A percentile compares a stretch with the other conserved stretches of the same genome.
Evolutionary conservation across 2,888 invertebrate genomes (phyloP).

Genomic region (Amorpha juglandis): DNA sequence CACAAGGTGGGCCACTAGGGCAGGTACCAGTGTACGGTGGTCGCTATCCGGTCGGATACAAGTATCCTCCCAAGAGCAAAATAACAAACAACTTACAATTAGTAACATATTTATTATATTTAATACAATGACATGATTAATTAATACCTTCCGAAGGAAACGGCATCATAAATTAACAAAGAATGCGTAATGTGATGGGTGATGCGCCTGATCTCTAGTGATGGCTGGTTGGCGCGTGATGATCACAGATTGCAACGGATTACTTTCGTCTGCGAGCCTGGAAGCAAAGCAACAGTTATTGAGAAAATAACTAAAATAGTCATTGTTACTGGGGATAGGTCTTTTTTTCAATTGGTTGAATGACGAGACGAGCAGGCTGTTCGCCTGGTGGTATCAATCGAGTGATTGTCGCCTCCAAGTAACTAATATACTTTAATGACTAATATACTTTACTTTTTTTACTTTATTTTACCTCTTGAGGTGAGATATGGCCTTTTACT

Average conservation of each 20-base stretch:
- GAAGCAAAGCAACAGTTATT: conserved; percentile 30
- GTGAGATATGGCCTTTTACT: no score
- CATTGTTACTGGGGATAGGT: no score
- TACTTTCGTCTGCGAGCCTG: conserved; percentile 75
- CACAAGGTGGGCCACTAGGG: no score
- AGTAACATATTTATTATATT: conserved; percentile 61
- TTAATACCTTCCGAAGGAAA: conserved; percentile 49
- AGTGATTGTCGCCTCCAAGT: no score
- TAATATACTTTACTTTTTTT: no score
- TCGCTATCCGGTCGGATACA: no score
- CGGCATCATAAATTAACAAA: conserved; percentile 51
- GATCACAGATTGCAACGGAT: conserved; percentile 47
- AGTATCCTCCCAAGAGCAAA: no score
- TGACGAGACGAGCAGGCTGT: no score
- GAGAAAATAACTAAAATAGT: neutral
- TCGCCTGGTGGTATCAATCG: neutral
- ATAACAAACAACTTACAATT: conserved; percentile 31
- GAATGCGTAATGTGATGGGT: conserved; percentile 28
- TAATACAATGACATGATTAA: conserved; percentile 58
- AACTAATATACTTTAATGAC: no score
- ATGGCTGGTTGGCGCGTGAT: neutral
- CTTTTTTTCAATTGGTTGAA: neutral
- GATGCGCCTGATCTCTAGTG: conserved; percentile 2
- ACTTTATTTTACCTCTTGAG: no score
- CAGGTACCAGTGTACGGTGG: no score